Evolutionary conservation across 2,797 vertebrate species (phyloP).

Genomic region (Peromyscus nudipes): DNA sequence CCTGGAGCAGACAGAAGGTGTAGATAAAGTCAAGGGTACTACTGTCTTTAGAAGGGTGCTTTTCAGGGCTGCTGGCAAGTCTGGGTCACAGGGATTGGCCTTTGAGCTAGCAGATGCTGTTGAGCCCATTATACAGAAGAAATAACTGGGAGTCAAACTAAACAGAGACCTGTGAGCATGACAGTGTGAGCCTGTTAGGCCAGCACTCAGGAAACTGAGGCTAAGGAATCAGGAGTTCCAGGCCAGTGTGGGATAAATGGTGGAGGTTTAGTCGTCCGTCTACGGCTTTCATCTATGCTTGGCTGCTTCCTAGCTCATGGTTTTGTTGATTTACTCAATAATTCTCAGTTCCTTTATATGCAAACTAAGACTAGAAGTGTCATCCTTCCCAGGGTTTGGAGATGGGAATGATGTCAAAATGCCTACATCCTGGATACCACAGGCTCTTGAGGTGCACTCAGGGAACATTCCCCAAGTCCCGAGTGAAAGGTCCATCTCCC

Average conservation of each 20-base stretch:
- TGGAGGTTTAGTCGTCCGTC: not conserved
- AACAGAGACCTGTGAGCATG: not conserved
- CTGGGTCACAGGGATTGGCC: too few relatives aligned
- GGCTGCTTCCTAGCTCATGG: not conserved
- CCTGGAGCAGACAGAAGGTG: not conserved
- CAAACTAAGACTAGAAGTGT: not conserved
- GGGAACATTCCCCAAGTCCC: not conserved
- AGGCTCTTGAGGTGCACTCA: not conserved
- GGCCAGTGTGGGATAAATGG: not conserved
- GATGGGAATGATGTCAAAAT: not conserved
- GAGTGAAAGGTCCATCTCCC: not conserved
- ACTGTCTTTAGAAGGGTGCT: not conserved
- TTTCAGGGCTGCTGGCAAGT: not conserved
- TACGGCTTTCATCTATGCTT: not conserved
- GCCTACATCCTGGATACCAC: not conserved
- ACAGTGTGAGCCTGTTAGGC: rapidly evolving
- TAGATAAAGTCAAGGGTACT: not conserved
- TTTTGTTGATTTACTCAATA: not conserved
- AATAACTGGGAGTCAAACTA: not conserved
- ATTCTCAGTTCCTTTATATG: not conserved
- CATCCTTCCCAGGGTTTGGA: not conserved
- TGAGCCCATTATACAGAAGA: not conserved
- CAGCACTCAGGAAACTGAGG: not conserved
- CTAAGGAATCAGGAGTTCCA: not conserved
- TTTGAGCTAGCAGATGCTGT: rapidly evolving